phyloP scores from a whole-genome alignment of 2,113 vertebrate genomes.

The Myotis lucifugus region DNA sequence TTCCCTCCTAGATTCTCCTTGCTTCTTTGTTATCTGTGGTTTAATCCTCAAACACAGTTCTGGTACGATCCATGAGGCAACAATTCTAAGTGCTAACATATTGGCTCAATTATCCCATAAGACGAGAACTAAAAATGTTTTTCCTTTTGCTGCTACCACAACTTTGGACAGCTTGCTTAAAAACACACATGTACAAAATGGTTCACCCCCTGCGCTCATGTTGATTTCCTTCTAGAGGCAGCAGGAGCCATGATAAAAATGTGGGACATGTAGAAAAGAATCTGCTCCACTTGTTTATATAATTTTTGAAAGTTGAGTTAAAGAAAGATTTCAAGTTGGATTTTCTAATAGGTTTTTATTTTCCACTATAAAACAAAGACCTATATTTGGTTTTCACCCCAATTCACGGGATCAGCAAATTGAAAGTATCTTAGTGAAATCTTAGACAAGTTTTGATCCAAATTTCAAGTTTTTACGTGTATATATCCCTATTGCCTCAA shows the following conservation, averaged over 20 bases:
- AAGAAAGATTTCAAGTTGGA: not conserved
- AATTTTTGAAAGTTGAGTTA: not conserved
- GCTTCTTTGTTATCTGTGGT: conserved; percentile 65
- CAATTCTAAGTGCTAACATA: conserved; percentile 71
- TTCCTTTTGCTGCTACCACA: conserved; percentile 54
- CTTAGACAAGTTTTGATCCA: not conserved
- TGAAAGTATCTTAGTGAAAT: not conserved
- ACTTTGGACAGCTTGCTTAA: conserved; percentile 69
- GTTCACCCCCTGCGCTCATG: not conserved
- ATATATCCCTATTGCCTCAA: conserved; percentile 8
- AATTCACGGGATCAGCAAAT: not conserved
- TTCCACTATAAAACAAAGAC: not conserved
- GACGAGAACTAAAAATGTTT: conserved; percentile 71
- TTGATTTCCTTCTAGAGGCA: not conserved
- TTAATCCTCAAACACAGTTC: conserved; percentile 68
- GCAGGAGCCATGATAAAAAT: not conserved
- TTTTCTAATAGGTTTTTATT: not conserved
- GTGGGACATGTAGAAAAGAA: not conserved
- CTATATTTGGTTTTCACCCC: not conserved
- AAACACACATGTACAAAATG: conserved; percentile 8
- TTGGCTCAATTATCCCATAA: conserved; percentile 62
- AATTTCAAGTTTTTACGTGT: not conserved
- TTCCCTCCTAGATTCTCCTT: conserved; percentile 1
- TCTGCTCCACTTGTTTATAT: not conserved
- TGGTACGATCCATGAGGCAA: conserved; percentile 59